A percentile compares a stretch with the other conserved stretches of the same genome.
Conservation (phyloP, 1,140 invertebrate species). For the Zeugodacus cucurbitae region DNA sequence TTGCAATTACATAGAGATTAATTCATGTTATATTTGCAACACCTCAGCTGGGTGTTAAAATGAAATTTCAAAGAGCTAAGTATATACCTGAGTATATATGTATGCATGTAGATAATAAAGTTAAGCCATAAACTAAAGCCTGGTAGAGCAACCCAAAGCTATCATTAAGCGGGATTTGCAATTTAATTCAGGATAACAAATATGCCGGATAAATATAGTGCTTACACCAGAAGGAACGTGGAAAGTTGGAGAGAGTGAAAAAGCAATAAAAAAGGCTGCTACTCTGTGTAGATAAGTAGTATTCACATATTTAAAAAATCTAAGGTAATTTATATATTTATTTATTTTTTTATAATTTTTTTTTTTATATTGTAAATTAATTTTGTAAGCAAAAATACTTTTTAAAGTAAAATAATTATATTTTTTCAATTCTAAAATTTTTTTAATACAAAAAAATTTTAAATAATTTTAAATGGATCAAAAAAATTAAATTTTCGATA, state of each 20-base stretch:
- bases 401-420: too few species aligned
- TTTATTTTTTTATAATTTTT: too few species aligned
- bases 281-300: too few species aligned
- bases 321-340: too few species aligned
- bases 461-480: too few species aligned
- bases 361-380: too few species aligned
- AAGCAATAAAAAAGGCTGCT: too few species aligned
- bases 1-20: constrained; percentile 26
- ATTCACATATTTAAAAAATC: too few species aligned
- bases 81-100: not conserved
- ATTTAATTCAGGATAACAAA: constrained; percentile 22
- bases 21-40: constrained; percentile 30
- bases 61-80: not conserved
- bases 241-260: not conserved
- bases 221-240: not conserved
- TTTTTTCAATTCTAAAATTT: too few species aligned
- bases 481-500: too few species aligned
- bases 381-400: too few species aligned
- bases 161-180: constrained; percentile 4
- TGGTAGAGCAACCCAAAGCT: not conserved
- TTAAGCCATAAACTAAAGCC: not conserved
- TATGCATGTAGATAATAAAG: not conserved
- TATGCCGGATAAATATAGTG: not conserved
- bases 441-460: too few species aligned
- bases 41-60: constrained; percentile 13